A percentile compares a stretch with the other conserved stretches of the same genome.
Conservation (phyloP, 2,888 invertebrate genomes). For the Ennomos fuscantarius region DNA sequence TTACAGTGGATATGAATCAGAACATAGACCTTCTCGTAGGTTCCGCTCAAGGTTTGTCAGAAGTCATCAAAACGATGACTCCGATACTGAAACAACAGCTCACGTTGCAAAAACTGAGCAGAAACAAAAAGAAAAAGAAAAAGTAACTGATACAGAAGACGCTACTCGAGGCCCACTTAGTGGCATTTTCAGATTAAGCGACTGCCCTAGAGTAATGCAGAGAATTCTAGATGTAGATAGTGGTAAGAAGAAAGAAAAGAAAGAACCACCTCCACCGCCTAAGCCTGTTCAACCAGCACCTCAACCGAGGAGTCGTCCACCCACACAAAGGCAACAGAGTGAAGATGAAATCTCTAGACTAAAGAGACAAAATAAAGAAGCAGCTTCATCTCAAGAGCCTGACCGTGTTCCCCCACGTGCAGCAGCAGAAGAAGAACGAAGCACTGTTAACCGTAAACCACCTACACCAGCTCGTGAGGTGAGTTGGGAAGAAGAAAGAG, state of each 20-base stretch:
- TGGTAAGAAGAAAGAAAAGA: slow-evolving; percentile 91
- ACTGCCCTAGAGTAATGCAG: slow-evolving; percentile 95
- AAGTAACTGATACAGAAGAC: slow-evolving; percentile 95
- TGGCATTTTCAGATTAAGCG: slow-evolving; percentile 94
- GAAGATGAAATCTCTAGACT: slow-evolving; percentile 95
- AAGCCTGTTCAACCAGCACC: slow-evolving; percentile 85
- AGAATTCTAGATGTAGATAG: slow-evolving; percentile 93
- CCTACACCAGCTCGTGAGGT: slow-evolving; percentile 91
- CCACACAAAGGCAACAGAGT: slow-evolving; percentile 91
- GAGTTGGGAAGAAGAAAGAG: slow-evolving; percentile 87
- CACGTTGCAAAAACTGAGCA: slow-evolving; percentile 88
- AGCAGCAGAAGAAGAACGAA: slow-evolving; percentile 85
- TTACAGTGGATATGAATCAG: slow-evolving; percentile 89
- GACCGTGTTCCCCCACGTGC: slow-evolving; percentile 82
- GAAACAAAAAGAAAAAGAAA: slow-evolving; percentile 86
- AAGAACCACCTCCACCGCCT: slow-evolving; percentile 85
- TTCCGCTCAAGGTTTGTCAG: slow-evolving; percentile 90
- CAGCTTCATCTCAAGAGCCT: slow-evolving; percentile 86
- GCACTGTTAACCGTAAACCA: slow-evolving; percentile 86
- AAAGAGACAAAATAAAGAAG: slow-evolving; percentile 93
- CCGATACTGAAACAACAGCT: slow-evolving; percentile 88
- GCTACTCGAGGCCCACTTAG: slow-evolving; percentile 94
- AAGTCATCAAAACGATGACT: slow-evolving; percentile 89
- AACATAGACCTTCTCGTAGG: slow-evolving; percentile 86
- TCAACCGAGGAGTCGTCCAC: slow-evolving; percentile 83